Percentiles rank a stretch among this genome's conserved stretches.
Conservation (phyloP, 2,113 vertebrate species). For the Otis tarda region DNA sequence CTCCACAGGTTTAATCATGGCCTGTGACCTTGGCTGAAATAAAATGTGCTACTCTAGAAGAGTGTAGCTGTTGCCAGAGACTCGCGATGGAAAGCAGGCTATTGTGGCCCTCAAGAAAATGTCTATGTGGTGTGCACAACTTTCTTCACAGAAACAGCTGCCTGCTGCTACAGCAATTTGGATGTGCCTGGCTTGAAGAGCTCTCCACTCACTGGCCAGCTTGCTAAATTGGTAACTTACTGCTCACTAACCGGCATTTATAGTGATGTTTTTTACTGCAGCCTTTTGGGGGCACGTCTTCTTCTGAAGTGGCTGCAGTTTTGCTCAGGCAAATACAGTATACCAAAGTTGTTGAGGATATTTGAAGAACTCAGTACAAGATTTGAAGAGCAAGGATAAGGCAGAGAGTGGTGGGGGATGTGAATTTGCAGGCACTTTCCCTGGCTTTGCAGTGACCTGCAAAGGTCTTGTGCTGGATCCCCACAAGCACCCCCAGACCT, state of each 20-base stretch:
- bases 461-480: not conserved
- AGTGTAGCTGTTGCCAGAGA: not conserved
- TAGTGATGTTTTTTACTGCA: not conserved
- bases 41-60: not conserved
- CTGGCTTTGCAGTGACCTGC: not conserved
- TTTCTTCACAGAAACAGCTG: not conserved
- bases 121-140: accelerated
- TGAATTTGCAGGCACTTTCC: not conserved
- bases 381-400: not conserved
- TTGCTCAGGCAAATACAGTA: not conserved
- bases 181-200: not conserved
- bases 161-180: not conserved
- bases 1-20: not conserved
- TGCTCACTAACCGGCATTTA: not conserved
- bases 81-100: not conserved
- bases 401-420: not conserved
- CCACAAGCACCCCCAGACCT: not conserved
- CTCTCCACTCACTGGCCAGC: not conserved
- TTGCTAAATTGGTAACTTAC: not conserved
- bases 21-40: too few species aligned
- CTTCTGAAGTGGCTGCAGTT: not conserved
- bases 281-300: not conserved
- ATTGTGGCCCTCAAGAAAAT: not conserved
- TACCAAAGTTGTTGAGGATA: not conserved
- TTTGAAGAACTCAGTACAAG: not conserved